Percentiles rank a stretch among this genome's conserved stretches.
Conservation (phyloP, 2,888 invertebrate species). For the Dysmachus trigonus region DNA sequence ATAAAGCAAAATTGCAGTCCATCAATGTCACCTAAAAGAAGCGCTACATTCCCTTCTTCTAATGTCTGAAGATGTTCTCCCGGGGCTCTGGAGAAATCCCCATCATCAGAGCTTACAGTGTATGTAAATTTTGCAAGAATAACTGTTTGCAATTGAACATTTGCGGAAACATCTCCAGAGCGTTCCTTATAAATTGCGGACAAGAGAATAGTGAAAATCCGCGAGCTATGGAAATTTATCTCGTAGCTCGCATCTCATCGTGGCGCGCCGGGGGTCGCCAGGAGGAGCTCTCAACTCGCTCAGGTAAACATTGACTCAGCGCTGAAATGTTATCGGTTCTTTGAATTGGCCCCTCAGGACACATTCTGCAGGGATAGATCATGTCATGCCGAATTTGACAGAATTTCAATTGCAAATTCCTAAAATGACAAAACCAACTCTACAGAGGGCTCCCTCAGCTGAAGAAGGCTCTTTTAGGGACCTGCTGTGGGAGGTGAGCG, state of each 20-base stretch:
- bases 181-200: slow-evolving; percentile 3
- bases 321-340: not conserved
- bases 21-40: not conserved
- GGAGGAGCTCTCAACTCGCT: not conserved
- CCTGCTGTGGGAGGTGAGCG: not conserved
- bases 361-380: not conserved
- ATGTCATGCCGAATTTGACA: not conserved
- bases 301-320: not conserved
- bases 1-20: not conserved
- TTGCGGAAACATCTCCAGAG: not conserved
- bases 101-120: not conserved
- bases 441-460: not conserved
- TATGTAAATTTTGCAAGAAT: not conserved
- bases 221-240: not conserved
- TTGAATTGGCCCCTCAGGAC: not conserved
- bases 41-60: not conserved
- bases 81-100: not conserved
- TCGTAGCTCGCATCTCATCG: not conserved
- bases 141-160: slow-evolving; percentile 6
- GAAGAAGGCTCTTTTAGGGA: no score
- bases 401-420: slow-evolving; percentile 8
- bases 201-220: not conserved
- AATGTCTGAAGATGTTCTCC: not conserved
- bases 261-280: not conserved
- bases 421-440: not conserved